phyloP scores from a whole-genome alignment of 37 sponge, comb jelly and placozoan genomes.

The Lycopodina hypogea region DNA sequence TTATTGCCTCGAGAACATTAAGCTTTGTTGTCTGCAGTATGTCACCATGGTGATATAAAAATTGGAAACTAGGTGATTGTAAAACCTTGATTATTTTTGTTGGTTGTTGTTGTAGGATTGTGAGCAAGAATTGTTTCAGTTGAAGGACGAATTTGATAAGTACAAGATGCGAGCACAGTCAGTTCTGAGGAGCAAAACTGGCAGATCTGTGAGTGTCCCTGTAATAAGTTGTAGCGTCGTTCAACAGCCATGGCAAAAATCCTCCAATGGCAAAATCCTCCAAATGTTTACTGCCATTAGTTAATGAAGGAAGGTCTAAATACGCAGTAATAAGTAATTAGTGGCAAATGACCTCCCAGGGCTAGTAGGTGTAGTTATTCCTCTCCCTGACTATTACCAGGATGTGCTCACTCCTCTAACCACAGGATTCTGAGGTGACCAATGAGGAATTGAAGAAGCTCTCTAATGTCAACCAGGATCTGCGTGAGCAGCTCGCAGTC shows the following conservation, averaged over 20 bases:
- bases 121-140: constrained; percentile 54
- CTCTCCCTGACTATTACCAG: too few species aligned
- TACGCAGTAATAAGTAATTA: background rate
- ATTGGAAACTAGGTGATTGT: too few species aligned
- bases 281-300: too few species aligned
- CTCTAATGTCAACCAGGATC: background rate
- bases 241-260: background rate
- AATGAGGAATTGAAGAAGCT: constrained; percentile 18
- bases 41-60: too few species aligned
- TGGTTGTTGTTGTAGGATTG: constrained; percentile 27
- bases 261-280: background rate
- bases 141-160: constrained; percentile 70
- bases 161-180: constrained; percentile 66
- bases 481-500: background rate
- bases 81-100: background rate
- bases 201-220: constrained; percentile 7
- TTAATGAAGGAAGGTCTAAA: too few species aligned
- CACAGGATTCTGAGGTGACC: constrained; percentile 8
- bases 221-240: background rate
- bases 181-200: constrained; percentile 43
- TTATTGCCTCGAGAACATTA: too few species aligned
- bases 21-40: too few species aligned
- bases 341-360: too few species aligned
- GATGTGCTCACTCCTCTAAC: background rate
- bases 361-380: too few species aligned